phyloP scores from a whole-genome alignment of 2,888 invertebrate genomes.

The Labia minor region DNA sequence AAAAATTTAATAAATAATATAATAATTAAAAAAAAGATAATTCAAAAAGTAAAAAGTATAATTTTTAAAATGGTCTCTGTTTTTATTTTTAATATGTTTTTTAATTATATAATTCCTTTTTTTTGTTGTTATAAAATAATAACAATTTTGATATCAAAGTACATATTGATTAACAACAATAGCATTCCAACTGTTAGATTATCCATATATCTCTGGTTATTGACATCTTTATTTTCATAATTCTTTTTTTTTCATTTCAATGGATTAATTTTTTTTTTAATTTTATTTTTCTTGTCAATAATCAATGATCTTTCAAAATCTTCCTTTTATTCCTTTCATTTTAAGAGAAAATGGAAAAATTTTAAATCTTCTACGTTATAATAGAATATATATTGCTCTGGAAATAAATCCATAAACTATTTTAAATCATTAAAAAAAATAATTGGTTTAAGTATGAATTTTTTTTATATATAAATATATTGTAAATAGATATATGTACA shows the following conservation, averaged over 20 bases:
- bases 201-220: neutral
- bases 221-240: neutral
- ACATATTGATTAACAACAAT: neutral
- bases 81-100: neutral
- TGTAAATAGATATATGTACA: neutral
- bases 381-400: neutral
- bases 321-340: neutral
- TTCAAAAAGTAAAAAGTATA: neutral
- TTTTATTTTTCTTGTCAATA: neutral
- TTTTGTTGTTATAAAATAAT: neutral
- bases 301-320: neutral
- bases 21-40: neutral
- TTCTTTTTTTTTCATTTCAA: neutral
- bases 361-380: neutral
- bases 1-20: neutral
- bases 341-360: neutral
- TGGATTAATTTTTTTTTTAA: neutral
- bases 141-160: neutral
- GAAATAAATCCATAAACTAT: neutral
- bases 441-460: neutral
- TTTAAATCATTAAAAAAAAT: neutral
- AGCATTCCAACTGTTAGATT: neutral
- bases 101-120: neutral
- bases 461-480: neutral
- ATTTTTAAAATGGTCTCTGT: neutral